Evolutionary conservation across 2,888 invertebrate genomes (phyloP).

Genomic region (Euphydryas editha): DNA sequence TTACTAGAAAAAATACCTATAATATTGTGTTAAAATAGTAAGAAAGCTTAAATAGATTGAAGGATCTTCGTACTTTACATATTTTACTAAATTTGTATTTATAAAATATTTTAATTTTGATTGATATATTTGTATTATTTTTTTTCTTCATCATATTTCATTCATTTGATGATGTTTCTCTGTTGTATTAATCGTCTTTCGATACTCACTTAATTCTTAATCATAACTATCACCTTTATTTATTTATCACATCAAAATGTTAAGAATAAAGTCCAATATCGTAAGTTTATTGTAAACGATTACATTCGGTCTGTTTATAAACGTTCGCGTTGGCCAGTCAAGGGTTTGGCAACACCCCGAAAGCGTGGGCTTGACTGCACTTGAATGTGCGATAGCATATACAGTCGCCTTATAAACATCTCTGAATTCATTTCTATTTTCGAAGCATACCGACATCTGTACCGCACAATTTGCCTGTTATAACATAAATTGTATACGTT

Average conservation of each 20-base stretch:
- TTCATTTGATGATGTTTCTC: no score
- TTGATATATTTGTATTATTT: no score
- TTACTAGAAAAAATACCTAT: no score
- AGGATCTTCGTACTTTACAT: no score
- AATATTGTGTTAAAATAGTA: no score
- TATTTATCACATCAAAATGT: not conserved
- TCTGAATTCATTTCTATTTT: slow-evolving; percentile 45
- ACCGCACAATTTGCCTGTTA: slow-evolving; percentile 19
- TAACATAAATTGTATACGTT: not conserved
- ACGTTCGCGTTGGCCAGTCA: slow-evolving; percentile 36
- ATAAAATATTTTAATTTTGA: no score
- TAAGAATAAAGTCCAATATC: slow-evolving; percentile 7
- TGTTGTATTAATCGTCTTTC: no score
- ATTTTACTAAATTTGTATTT: no score
- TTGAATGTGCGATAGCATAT: slow-evolving; percentile 28
- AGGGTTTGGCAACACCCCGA: slow-evolving; percentile 40
- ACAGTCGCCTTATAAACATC: slow-evolving; percentile 36
- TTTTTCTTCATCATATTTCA: no score
- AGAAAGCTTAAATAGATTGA: no score
- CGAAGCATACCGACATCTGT: slow-evolving; percentile 38
- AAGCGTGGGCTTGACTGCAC: slow-evolving; percentile 41
- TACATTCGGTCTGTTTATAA: slow-evolving; percentile 33
- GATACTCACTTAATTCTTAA: no score
- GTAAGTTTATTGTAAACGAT: slow-evolving; percentile 25
- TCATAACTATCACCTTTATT: no score